Conservation (phyloP, 2,797 vertebrate genomes). For the Mico argentatus region DNA sequence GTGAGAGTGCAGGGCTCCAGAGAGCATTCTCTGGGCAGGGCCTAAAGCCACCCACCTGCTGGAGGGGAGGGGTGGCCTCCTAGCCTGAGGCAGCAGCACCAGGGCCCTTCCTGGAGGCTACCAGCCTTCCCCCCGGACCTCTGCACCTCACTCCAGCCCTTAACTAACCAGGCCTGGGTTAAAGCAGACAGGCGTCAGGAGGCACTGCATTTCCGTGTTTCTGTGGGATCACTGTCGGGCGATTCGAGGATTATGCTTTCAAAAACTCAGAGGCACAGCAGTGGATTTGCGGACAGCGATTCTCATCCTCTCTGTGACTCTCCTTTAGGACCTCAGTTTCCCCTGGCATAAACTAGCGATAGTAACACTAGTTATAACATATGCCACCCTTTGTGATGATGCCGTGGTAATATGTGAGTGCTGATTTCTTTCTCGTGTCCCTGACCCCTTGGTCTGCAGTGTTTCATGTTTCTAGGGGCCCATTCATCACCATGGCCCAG, state of each 20-base stretch:
- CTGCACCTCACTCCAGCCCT: neutral
- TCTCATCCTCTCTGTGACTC: neutral
- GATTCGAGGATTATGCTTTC: accelerated
- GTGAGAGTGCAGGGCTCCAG: accelerated
- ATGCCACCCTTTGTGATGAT: accelerated
- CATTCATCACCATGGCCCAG: accelerated
- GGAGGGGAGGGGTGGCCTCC: neutral
- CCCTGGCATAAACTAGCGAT: neutral
- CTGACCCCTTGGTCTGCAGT: accelerated
- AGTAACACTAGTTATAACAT: accelerated
- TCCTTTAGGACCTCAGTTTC: neutral
- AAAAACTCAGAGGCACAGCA: neutral
- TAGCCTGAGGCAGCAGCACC: accelerated
- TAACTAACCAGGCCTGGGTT: neutral
- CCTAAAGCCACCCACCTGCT: accelerated
- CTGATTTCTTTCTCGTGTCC: accelerated
- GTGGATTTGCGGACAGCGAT: accelerated
- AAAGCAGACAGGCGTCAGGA: accelerated
- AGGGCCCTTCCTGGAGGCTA: neutral
- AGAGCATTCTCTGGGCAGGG: neutral
- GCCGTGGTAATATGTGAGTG: accelerated
- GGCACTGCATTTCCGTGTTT: accelerated
- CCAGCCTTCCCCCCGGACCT: neutral
- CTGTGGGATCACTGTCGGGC: accelerated
- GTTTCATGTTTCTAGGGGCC: accelerated